A percentile compares a stretch with the other conserved stretches of the same genome.
Conservation (phyloP, 2,113 vertebrate species). For the Leucosticte australis region DNA sequence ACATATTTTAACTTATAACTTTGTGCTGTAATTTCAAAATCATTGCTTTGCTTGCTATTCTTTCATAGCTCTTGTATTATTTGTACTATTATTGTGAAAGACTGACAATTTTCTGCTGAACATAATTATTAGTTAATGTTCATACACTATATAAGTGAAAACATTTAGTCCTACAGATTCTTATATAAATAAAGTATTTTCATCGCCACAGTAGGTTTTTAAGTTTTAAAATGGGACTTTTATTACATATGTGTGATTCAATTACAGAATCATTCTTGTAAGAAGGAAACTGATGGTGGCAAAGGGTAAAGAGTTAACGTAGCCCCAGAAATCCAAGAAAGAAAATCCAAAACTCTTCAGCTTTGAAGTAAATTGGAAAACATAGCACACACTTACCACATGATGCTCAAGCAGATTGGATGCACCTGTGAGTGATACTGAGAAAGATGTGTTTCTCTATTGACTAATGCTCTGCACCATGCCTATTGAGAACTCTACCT, state of each 20-base stretch:
- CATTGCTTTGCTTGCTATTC: constrained; percentile 51
- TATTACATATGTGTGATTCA: background rate
- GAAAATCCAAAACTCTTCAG: background rate
- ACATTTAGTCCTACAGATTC: constrained; percentile 41
- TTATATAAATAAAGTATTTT: constrained; percentile 27
- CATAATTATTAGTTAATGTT: constrained; percentile 64
- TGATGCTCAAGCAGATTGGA: background rate
- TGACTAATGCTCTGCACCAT: background rate
- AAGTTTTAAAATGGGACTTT: background rate
- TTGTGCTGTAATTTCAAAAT: constrained; percentile 69
- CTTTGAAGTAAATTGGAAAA: background rate
- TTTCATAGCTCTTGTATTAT: constrained; percentile 37
- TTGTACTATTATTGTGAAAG: constrained; percentile 55
- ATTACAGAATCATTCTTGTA: background rate
- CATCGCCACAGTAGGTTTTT: background rate
- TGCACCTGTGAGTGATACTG: background rate
- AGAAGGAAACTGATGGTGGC: background rate
- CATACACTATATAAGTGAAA: constrained; percentile 27
- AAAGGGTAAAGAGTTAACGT: background rate
- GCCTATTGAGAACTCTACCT: background rate
- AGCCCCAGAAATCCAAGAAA: background rate
- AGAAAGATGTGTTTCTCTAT: background rate
- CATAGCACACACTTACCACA: background rate
- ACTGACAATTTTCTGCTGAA: constrained; percentile 63
- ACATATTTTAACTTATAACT: constrained; percentile 53